phyloP scores from a whole-genome alignment of 2,888 invertebrate genomes.

The Temnothorax ravouxi region DNA sequence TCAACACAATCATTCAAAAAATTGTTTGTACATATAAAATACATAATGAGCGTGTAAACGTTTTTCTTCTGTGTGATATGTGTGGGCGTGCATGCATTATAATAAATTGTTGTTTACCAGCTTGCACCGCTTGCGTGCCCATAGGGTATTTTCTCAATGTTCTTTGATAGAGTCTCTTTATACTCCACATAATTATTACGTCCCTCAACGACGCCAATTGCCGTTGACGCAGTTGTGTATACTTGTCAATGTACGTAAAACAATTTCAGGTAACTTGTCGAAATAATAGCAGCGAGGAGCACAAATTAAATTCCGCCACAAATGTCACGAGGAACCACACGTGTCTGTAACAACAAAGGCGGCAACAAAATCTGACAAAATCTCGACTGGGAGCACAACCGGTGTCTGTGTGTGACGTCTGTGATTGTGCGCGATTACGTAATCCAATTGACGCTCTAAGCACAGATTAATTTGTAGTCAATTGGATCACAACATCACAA shows the following conservation, averaged over 20 bases:
- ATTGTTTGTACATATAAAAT: not conserved
- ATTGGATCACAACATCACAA: not conserved
- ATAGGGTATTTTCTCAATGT: slow-evolving; percentile 87
- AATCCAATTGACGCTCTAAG: not conserved
- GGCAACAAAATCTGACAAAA: no score
- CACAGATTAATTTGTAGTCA: not conserved
- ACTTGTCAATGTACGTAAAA: not conserved
- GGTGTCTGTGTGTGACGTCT: no score
- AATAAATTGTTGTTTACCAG: slow-evolving; percentile 75
- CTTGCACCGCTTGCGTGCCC: slow-evolving; percentile 88
- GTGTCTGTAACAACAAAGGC: not conserved
- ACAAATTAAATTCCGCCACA: not conserved
- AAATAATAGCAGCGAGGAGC: not conserved
- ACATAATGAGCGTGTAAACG: no score
- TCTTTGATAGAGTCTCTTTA: slow-evolving; percentile 87
- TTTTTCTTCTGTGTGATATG: no score
- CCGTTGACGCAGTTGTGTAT: not conserved
- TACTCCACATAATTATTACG: slow-evolving; percentile 74
- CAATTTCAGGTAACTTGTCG: not conserved
- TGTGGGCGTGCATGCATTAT: slow-evolving; percentile 37
- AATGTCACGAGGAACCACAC: not conserved
- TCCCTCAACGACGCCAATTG: not conserved
- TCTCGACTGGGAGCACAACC: not conserved
- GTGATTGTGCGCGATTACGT: not conserved
- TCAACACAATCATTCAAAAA: not conserved